Conservation (phyloP, 1,140 invertebrate genomes). For the Drosophila pandora region DNA sequence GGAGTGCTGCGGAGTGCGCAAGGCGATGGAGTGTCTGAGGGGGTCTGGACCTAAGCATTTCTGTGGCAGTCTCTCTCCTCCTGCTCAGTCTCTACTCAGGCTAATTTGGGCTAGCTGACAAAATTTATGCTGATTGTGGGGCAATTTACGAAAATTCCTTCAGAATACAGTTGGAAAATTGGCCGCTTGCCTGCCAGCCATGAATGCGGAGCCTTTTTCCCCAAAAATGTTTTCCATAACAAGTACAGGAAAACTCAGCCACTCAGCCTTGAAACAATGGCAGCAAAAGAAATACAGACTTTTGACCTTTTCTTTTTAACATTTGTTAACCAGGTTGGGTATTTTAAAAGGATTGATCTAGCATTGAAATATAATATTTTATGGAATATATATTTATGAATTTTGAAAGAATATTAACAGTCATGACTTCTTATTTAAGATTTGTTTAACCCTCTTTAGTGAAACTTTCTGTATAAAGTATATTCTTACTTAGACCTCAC, state of each 20-base stretch:
- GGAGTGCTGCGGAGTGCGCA: conserved; percentile 3
- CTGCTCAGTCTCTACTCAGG: background rate
- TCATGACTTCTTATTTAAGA: too few relatives aligned
- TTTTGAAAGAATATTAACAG: too few relatives aligned
- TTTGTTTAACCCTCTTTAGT: background rate
- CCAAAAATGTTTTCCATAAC: conserved; percentile 42
- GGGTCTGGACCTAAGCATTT: background rate
- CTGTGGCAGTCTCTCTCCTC: conserved; percentile 7
- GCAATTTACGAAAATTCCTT: conserved; percentile 73
- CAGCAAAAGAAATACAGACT: conserved; percentile 23
- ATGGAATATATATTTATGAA: too few relatives aligned
- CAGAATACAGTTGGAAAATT: conserved; percentile 64
- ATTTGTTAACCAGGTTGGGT: background rate
- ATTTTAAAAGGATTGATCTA: background rate
- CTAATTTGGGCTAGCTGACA: conserved; percentile 54
- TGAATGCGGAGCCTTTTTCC: conserved; percentile 27
- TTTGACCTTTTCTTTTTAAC: conserved; percentile 48
- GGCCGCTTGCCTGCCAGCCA: conserved; percentile 32
- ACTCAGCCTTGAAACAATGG: conserved; percentile 72
- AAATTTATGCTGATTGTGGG: conserved; percentile 81
- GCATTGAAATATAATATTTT: background rate
- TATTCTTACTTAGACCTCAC: background rate
- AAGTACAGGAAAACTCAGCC: conserved; percentile 57
- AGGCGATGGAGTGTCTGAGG: background rate
- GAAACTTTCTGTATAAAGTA: background rate